Evolutionary conservation across 2,113 vertebrate species (phyloP).

Genomic region (Tachysurus vachellii): DNA sequence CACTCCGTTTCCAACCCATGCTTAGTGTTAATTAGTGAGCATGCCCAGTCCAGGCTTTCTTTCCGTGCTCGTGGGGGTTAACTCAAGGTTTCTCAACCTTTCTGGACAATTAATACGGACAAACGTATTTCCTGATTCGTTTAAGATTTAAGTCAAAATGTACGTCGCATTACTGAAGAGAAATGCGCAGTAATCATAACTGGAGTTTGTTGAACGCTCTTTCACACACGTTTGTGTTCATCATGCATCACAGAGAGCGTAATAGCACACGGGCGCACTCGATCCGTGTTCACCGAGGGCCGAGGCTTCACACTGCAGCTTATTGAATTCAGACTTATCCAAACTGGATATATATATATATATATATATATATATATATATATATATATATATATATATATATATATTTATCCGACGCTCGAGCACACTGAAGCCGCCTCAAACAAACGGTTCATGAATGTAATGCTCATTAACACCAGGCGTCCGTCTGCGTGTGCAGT

Average conservation of each 20-base stretch:
- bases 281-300: neutral
- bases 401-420: neutral
- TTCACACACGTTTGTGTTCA: neutral
- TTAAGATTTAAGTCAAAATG: neutral
- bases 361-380: no score
- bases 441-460: neutral
- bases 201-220: neutral
- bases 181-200: neutral
- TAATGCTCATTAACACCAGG: neutral
- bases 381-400: no score
- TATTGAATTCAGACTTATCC: neutral
- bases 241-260: neutral
- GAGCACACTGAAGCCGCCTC: neutral
- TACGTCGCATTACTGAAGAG: neutral
- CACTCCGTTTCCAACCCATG: neutral
- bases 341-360: no score
- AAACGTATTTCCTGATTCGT: neutral
- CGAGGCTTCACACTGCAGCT: neutral
- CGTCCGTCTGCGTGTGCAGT: neutral
- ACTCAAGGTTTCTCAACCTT: slow-evolving; percentile 2
- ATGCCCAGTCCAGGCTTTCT: neutral
- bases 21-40: slow-evolving; percentile 29
- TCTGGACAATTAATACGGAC: neutral
- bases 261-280: neutral
- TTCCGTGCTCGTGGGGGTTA: neutral